Conservation (phyloP, 2,888 invertebrate genomes). For the Ichneumon xanthorius region DNA sequence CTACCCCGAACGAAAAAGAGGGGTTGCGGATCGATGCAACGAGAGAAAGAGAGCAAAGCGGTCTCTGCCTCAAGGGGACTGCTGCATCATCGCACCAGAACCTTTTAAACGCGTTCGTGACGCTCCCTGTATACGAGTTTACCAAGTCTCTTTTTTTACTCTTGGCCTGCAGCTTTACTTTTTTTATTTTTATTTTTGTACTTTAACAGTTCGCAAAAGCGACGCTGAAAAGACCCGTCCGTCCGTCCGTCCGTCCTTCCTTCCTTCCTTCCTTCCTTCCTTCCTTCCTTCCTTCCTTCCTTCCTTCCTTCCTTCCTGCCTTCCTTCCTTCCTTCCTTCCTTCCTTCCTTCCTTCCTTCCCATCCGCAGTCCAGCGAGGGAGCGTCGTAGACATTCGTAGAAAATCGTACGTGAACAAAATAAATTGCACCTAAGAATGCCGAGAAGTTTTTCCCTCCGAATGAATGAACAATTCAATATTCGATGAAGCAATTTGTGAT, state of each 20-base stretch:
- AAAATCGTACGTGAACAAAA: conserved; percentile 21
- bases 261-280: conserved; percentile 8
- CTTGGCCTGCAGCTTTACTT: conserved; percentile 12
- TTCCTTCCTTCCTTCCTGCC: conserved; percentile 28
- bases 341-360: conserved; percentile 21
- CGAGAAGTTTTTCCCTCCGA: background rate
- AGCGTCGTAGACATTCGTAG: background rate
- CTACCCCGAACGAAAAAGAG: conserved; percentile 46
- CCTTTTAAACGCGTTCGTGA: conserved; percentile 51
- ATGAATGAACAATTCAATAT: conserved; percentile 22
- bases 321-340: background rate
- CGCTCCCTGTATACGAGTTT: conserved; percentile 43
- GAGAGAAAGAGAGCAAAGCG: conserved; percentile 49
- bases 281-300: conserved; percentile 11
- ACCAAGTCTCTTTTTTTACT: conserved; percentile 25
- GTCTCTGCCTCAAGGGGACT: conserved; percentile 3
- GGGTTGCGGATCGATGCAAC: conserved; percentile 67
- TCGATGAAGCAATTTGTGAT: conserved; percentile 9
- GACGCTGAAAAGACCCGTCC: conserved; percentile 38
- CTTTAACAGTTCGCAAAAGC: conserved; percentile 26
- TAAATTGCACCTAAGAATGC: background rate
- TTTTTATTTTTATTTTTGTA: conserved; percentile 3
- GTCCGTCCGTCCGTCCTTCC: background rate
- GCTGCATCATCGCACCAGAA: conserved; percentile 50
- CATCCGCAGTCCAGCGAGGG: background rate